Conservation (phyloP, 2,113 vertebrate species). For the Cygnus buccinator region DNA sequence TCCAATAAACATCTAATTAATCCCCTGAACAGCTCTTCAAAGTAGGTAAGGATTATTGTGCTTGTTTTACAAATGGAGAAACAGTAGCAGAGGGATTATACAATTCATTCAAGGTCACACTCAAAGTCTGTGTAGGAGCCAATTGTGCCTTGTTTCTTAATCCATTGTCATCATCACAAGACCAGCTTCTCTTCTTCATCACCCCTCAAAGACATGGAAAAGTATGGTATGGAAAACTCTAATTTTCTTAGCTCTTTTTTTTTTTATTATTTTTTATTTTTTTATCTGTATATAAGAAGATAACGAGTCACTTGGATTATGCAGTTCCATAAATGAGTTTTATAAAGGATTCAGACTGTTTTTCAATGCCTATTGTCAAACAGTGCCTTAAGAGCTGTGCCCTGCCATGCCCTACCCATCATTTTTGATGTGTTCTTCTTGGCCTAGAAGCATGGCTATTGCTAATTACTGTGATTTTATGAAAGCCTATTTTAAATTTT, state of each 20-base stretch:
- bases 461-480: not conserved
- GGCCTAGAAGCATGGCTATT: not conserved
- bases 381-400: not conserved
- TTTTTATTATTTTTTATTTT: not conserved
- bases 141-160: not conserved
- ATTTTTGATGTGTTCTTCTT: not conserved
- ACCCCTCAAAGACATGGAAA: not conserved
- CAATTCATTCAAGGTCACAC: not conserved
- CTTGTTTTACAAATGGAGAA: not conserved
- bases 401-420: not conserved
- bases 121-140: not conserved
- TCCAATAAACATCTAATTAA: not conserved
- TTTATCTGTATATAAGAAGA: not conserved
- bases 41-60: not conserved
- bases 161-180: slow-evolving; percentile 8
- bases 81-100: not conserved
- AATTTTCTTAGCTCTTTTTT: not conserved
- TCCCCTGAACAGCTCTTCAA: not conserved
- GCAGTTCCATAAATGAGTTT: not conserved
- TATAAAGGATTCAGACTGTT: not conserved
- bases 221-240: not conserved
- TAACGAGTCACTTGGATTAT: slow-evolving; percentile 10
- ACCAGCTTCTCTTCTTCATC: slow-evolving; percentile 32
- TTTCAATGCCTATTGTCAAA: not conserved
- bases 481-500: not conserved